phyloP scores from a whole-genome alignment of 1,140 invertebrate genomes.

The Monochamus saltuarius region DNA sequence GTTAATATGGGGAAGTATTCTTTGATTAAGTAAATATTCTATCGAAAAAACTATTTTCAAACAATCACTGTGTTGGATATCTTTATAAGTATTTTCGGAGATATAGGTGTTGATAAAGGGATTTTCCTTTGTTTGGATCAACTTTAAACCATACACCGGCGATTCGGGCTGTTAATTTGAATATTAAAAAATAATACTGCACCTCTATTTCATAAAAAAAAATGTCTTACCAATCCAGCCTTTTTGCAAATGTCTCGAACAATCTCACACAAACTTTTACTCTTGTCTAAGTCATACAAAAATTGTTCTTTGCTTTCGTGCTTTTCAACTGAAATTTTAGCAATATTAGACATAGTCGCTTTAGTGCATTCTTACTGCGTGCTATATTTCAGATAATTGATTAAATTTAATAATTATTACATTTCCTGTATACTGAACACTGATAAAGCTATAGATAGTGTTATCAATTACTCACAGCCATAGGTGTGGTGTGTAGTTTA shows the following conservation, averaged over 20 bases:
- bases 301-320: conserved; percentile 34
- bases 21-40: conserved; percentile 23
- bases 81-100: conserved; percentile 31
- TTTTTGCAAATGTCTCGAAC: conserved; percentile 31
- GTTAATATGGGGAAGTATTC: conserved; percentile 30
- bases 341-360: conserved; percentile 24
- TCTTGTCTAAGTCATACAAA: conserved; percentile 40
- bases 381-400: conserved; percentile 1
- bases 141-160: conserved; percentile 37
- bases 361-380: neutral
- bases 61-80: conserved; percentile 38
- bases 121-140: conserved; percentile 30
- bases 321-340: conserved; percentile 39
- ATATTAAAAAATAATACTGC: neutral
- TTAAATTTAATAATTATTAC: conserved; percentile 1
- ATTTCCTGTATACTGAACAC: neutral
- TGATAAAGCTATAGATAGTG: conserved; percentile 9
- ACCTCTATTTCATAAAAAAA: neutral
- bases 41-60: conserved; percentile 41
- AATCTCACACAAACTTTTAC: conserved; percentile 32
- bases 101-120: conserved; percentile 32
- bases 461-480: conserved; percentile 4
- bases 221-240: conserved; percentile 30
- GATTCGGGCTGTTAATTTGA: conserved; percentile 30
- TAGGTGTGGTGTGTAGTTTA: neutral